Evolutionary conservation across 64 coral and sea anemone genomes (phyloP).

Genomic region (Actinia tenebrosa): DNA sequence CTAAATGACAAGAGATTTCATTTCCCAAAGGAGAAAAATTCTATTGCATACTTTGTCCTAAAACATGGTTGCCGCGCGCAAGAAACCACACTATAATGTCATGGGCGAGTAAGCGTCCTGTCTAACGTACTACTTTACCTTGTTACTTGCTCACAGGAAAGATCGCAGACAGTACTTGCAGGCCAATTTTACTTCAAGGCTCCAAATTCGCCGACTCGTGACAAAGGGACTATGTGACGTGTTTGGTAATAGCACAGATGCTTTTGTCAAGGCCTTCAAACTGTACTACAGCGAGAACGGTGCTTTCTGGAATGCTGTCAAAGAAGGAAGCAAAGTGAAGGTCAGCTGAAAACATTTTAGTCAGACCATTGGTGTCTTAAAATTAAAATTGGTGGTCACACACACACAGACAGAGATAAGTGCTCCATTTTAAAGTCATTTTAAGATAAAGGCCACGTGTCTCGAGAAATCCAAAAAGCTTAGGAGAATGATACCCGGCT

Average conservation of each 20-base stretch:
- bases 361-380: not conserved
- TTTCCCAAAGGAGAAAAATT: no score
- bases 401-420: no score
- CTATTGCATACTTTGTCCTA: not conserved
- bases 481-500: no score
- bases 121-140: not conserved
- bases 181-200: conserved; percentile 33
- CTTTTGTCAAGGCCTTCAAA: conserved; percentile 18
- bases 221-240: conserved; percentile 19
- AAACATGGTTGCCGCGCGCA: not conserved
- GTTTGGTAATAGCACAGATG: conserved; percentile 12
- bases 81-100: not conserved
- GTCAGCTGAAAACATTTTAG: not conserved
- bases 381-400: no score
- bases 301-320: conserved; percentile 34
- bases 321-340: conserved; percentile 41
- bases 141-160: not conserved
- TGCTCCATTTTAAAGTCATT: no score
- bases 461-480: no score
- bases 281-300: conserved; percentile 68
- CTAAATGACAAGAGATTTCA: no score
- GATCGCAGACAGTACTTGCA: conserved; percentile 33
- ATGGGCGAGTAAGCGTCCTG: not conserved
- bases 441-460: no score
- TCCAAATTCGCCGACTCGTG: conserved; percentile 46